Percentiles rank a stretch among this genome's conserved stretches.
phyloP scores from a whole-genome alignment of 2,888 invertebrate genomes.

The Synergus umbraculus region DNA sequence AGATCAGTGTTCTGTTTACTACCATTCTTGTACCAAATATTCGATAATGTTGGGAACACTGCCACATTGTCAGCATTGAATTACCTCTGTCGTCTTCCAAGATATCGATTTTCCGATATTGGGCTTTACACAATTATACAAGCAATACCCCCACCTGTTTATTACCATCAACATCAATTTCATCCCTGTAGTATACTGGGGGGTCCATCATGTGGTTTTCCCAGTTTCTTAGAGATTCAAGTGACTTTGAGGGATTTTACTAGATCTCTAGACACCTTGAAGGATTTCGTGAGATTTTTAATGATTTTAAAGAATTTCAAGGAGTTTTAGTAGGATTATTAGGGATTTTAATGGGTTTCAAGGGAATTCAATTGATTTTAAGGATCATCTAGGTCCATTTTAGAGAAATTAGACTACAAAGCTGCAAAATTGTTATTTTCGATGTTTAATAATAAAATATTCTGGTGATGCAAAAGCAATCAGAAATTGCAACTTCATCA shows the following conservation, averaged over 20 bases:
- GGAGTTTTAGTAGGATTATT: no score
- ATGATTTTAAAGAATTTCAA: no score
- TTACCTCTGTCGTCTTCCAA: slow-evolving; percentile 32
- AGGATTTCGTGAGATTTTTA: no score
- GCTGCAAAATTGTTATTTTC: not conserved
- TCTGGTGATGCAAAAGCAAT: no score
- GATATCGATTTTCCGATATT: slow-evolving; percentile 32
- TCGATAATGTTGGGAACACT: slow-evolving; percentile 32
- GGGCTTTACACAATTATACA: not conserved
- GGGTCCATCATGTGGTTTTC: no score
- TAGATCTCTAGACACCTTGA: no score
- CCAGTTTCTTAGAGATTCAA: no score
- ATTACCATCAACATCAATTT: not conserved
- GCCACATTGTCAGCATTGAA: slow-evolving; percentile 26
- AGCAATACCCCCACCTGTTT: not conserved
- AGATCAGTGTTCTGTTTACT: slow-evolving; percentile 30
- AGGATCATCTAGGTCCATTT: not conserved
- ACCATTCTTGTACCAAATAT: slow-evolving; percentile 38
- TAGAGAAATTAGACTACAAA: not conserved
- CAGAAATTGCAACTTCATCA: no score
- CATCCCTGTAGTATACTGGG: not conserved
- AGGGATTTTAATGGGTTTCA: no score
- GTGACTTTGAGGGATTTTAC: no score
- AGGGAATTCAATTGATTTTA: no score
- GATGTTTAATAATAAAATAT: not conserved